phyloP scores from a whole-genome alignment of 2,888 invertebrate genomes.

The Nymphalis polychloros region DNA sequence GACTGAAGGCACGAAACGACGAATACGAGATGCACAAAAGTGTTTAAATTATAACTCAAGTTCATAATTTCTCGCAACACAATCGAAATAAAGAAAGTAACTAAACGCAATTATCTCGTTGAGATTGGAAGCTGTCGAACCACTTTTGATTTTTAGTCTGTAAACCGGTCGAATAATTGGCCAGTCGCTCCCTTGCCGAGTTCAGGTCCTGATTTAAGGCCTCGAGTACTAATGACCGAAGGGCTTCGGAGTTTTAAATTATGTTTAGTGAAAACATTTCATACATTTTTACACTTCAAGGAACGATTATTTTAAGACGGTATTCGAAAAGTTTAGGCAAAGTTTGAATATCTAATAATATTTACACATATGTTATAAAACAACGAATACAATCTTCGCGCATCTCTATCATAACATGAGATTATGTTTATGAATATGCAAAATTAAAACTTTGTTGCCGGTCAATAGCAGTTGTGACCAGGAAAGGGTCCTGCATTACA shows the following conservation, averaged over 20 bases:
- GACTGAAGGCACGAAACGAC: no score
- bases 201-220: background rate
- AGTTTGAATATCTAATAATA: no score
- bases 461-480: no score
- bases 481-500: no score
- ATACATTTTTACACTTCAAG: no score
- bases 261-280: background rate
- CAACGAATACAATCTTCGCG: no score
- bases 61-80: background rate
- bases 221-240: background rate
- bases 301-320: no score
- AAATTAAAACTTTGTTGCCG: background rate
- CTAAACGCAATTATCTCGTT: constrained; percentile 22
- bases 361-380: no score
- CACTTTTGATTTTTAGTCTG: constrained; percentile 39
- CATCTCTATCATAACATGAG: background rate
- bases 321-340: no score
- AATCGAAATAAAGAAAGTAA: constrained; percentile 21
- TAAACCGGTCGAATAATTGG: constrained; percentile 37
- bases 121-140: constrained; percentile 33
- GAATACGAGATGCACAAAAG: background rate
- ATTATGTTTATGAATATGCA: background rate
- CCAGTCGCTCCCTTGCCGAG: constrained; percentile 17
- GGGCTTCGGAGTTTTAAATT: background rate
- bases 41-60: background rate